Conservation (phyloP, 2,888 invertebrate genomes). For the Hipparchia sbordonii region DNA sequence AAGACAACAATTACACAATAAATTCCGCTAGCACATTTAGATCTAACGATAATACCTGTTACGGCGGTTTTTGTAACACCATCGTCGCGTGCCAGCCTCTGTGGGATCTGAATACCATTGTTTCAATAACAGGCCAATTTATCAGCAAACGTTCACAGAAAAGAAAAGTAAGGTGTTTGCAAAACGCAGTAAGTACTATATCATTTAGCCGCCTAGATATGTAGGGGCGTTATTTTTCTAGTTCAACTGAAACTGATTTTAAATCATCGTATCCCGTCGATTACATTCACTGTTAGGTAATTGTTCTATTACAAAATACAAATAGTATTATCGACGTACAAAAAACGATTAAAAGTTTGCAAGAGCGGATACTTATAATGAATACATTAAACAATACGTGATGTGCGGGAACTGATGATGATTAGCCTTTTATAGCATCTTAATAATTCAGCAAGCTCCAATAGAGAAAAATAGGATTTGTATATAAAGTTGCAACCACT, state of each 20-base stretch:
- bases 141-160: constrained; percentile 19
- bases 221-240: neutral
- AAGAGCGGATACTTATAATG: too few relatives aligned
- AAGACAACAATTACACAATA: constrained; percentile 37
- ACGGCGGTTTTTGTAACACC: constrained; percentile 36
- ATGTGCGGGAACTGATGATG: too few relatives aligned
- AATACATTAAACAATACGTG: too few relatives aligned
- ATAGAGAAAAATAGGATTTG: too few relatives aligned
- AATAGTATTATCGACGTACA: constrained; percentile 17
- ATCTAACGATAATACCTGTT: constrained; percentile 37
- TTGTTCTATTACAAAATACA: neutral
- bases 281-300: constrained; percentile 25
- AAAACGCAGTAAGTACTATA: too few relatives aligned
- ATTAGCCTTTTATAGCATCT: too few relatives aligned
- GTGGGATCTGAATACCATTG: constrained; percentile 47
- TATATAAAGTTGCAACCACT: too few relatives aligned
- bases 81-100: constrained; percentile 47
- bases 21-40: constrained; percentile 32
- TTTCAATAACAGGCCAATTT: constrained; percentile 28
- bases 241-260: constrained; percentile 3
- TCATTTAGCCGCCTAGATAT: neutral
- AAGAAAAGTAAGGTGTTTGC: constrained; percentile 8
- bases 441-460: too few relatives aligned
- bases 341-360: neutral
- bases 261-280: constrained; percentile 29